These are phyloP conservation scores for Drosophila kambysellisi DNA, from an alignment of 2,888 invertebrate species.

Conservation along the genomic window DNA sequence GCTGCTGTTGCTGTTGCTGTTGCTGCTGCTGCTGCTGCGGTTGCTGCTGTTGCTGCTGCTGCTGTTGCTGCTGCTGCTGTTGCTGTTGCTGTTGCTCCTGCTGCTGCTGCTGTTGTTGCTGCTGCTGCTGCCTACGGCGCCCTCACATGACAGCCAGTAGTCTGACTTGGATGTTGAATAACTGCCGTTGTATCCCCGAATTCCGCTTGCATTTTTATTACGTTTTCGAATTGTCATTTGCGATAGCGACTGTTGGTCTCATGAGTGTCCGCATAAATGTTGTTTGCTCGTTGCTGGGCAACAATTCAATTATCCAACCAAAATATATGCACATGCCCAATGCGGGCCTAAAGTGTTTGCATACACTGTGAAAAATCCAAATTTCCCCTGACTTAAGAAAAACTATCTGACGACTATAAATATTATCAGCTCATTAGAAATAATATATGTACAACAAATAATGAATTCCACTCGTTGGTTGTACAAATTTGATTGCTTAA, in stretches of 20 bases:
- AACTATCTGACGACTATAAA: background rate
- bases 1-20: no score
- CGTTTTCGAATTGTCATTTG: slow-evolving; percentile 73
- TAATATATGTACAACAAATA: no score
- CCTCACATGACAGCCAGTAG: slow-evolving; percentile 70
- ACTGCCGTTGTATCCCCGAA: slow-evolving; percentile 56
- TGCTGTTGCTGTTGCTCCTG: background rate
- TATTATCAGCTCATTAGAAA: background rate
- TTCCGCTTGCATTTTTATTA: slow-evolving; percentile 71
- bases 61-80: background rate
- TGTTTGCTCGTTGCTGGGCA: slow-evolving; percentile 75
- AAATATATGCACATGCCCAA: slow-evolving; percentile 74
- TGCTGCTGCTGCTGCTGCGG: background rate
- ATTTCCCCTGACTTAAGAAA: background rate
- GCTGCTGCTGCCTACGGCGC: slow-evolving; percentile 62
- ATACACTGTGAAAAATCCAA: slow-evolving; percentile 8
- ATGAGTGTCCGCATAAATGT: slow-evolving; percentile 81
- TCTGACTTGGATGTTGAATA: slow-evolving; percentile 64
- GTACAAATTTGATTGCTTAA: background rate
- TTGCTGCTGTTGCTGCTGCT: background rate
- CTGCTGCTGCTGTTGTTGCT: background rate
- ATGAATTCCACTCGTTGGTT: background rate
- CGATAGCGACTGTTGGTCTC: slow-evolving; percentile 70
- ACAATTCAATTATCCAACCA: slow-evolving; percentile 81
- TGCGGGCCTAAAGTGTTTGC: slow-evolving; percentile 53